Conservation (phyloP, 2,888 invertebrate genomes). For the Icerya purchasi region DNA sequence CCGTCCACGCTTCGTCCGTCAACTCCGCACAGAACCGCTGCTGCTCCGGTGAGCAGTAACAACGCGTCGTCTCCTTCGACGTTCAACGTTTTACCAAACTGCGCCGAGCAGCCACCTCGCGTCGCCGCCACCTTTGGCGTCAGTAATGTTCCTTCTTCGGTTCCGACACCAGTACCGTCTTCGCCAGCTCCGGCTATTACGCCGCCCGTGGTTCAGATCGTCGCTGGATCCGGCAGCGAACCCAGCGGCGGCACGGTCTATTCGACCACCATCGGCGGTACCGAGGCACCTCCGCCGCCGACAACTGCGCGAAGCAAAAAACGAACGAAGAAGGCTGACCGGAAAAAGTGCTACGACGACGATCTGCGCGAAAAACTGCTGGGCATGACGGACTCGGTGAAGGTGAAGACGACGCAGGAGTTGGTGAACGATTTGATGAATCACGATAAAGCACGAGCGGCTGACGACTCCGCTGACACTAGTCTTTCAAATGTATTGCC, state of each 20-base stretch:
- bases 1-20: no score
- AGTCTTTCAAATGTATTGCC: constrained; percentile 19
- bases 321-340: constrained; percentile 9
- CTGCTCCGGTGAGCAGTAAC: no score
- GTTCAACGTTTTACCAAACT: background rate
- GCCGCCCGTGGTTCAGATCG: no score
- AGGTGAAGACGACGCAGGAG: constrained; percentile 58
- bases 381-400: constrained; percentile 35
- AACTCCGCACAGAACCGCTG: no score
- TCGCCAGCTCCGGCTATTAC: no score
- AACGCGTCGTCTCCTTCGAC: background rate
- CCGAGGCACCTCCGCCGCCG: background rate
- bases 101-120: background rate
- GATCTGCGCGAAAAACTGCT: constrained; percentile 34
- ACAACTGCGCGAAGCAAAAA: background rate
- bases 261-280: background rate
- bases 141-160: background rate
- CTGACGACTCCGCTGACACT: constrained; percentile 7
- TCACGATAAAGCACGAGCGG: background rate
- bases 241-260: background rate
- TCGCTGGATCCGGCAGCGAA: background rate
- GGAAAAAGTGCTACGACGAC: constrained; percentile 28
- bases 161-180: no score
- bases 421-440: constrained; percentile 31
- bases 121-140: background rate